phyloP scores from a whole-genome alignment of 2,888 invertebrate genomes.

The Microctonus hyperodae region DNA sequence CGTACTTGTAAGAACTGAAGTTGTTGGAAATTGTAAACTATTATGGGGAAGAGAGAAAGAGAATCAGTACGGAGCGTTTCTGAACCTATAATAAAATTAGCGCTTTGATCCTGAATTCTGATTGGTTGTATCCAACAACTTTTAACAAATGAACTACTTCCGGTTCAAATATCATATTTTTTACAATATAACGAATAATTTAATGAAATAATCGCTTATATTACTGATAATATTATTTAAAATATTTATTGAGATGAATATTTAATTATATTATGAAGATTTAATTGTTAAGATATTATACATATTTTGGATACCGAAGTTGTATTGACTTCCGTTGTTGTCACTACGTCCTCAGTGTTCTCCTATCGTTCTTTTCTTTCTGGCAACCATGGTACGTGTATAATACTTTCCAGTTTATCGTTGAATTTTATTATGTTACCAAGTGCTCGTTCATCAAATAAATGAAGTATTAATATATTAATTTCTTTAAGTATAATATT shows the following conservation, averaged over 20 bases:
- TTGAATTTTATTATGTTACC: constrained; percentile 5
- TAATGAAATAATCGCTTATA: not conserved
- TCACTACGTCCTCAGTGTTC: not conserved
- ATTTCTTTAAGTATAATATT: not conserved
- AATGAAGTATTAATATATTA: not conserved
- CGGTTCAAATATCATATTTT: not conserved
- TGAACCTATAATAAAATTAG: not conserved
- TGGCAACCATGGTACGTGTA: constrained; percentile 25
- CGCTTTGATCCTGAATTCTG: not conserved
- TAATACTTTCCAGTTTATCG: constrained; percentile 10
- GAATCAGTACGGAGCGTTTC: not conserved
- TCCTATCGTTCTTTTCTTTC: constrained; percentile 26
- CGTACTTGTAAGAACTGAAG: not conserved
- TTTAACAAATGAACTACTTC: not conserved
- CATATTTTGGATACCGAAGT: not conserved
- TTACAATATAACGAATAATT: not conserved
- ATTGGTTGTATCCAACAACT: not conserved
- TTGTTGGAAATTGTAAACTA: not conserved
- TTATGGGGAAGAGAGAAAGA: not conserved
- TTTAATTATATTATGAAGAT: not conserved
- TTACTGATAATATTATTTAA: not conserved
- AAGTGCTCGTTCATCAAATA: not conserved
- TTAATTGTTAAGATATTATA: not conserved
- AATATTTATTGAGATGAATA: not conserved
- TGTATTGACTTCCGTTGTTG: not conserved